Evolutionary conservation across 2,797 vertebrate species (phyloP).

Genomic region (Distichodus sexfasciatus): DNA sequence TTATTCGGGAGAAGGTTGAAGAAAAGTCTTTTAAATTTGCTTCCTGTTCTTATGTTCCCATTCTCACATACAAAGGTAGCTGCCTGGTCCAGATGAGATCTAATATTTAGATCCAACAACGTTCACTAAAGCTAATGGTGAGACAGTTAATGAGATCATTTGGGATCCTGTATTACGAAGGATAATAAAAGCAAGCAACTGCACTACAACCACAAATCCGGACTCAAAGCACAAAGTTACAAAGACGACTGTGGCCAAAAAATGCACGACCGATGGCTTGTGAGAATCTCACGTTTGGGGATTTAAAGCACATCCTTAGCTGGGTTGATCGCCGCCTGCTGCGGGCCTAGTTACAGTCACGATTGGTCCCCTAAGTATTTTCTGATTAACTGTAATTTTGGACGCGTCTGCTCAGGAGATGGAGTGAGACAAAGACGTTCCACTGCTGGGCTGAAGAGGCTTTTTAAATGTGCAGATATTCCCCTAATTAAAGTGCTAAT

Average conservation of each 20-base stretch:
- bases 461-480: not conserved
- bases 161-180: not conserved
- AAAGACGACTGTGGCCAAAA: not conserved
- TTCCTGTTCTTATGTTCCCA: no score
- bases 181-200: not conserved
- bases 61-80: no score
- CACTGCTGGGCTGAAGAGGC: not conserved
- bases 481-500: constrained; percentile 22
- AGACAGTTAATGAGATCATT: not conserved
- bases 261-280: not conserved
- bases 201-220: not conserved
- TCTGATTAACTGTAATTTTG: constrained; percentile 16
- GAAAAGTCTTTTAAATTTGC: no score
- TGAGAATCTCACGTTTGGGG: not conserved
- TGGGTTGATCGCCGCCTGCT: not conserved
- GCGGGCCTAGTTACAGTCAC: not conserved
- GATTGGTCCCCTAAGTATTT: not conserved
- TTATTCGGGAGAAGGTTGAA: no score
- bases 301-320: not conserved
- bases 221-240: not conserved
- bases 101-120: not conserved
- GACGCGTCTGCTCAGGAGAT: not conserved
- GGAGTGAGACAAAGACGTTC: not conserved
- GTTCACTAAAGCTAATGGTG: not conserved
- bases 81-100: not conserved